Percentiles rank a stretch among this genome's conserved stretches.
These are phyloP conservation scores for Parnassius glacialis DNA, from an alignment of 2,888 invertebrate species.

Conservation along the genomic window DNA sequence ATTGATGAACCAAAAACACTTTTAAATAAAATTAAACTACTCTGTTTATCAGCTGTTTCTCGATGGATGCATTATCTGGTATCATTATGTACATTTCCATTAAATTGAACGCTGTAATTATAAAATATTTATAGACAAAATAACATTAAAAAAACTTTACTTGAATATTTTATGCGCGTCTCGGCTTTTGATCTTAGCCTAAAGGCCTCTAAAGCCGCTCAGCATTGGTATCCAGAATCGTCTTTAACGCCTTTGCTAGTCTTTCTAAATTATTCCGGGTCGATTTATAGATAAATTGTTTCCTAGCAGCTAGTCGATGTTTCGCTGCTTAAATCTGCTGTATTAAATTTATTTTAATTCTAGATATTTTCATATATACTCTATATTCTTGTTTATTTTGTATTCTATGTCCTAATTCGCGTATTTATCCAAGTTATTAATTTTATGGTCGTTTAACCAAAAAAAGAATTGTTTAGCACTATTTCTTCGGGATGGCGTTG, in stretches of 20 bases:
- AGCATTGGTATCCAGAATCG: conserved; percentile 46
- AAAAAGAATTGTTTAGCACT: too few relatives aligned
- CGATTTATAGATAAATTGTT: conserved; percentile 62
- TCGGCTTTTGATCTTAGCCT: conserved; percentile 60
- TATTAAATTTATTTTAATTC: too few relatives aligned
- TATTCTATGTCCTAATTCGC: too few relatives aligned
- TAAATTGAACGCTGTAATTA: conserved; percentile 43
- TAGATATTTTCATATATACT: too few relatives aligned
- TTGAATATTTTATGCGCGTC: conserved; percentile 73
- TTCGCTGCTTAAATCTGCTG: conserved; percentile 27
- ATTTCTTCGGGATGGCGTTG: too few relatives aligned
- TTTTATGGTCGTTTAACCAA: too few relatives aligned
- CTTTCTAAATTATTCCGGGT: conserved; percentile 57
- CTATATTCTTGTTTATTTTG: too few relatives aligned
- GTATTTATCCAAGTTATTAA: too few relatives aligned
- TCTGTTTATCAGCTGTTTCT: too few relatives aligned
- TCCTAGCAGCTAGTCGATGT: conserved; percentile 61
- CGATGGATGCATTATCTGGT: conserved; percentile 22
- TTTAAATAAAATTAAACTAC: too few relatives aligned
- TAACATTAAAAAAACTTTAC: conserved; percentile 68
- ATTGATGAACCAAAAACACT: too few relatives aligned
- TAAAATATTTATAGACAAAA: conserved; percentile 73
- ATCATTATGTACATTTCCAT: conserved; percentile 68
- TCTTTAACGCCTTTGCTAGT: conserved; percentile 33
- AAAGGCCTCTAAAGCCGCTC: conserved; percentile 57